Base-by-base conservation (phyloP, 2,888 invertebrate genomes). In the Chorisops tibialis region DNA sequence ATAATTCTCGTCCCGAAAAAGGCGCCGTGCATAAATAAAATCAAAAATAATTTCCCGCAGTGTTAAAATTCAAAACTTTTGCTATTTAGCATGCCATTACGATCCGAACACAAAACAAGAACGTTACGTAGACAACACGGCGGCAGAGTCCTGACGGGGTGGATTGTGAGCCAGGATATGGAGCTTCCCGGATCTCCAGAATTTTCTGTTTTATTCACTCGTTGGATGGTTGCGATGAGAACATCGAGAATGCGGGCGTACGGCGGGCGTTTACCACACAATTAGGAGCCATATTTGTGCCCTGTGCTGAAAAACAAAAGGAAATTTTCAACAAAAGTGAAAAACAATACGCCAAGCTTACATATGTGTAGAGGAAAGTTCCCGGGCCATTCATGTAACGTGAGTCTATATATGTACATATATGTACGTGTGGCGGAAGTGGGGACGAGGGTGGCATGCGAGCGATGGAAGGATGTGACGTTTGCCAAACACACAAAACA, bases 211-310 rank as follows among this genome's bases (percentile, higher is more conserved):
- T 21, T 56, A 45, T 45, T 56, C 1, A 24, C 30, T 45, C 19
- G 19, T 56, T 11, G 9, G n/a, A n/a, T 12, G 12, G 14, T 11
- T 43, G 47, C 24, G 16, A n/a, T n/a, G n/a, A 7, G 45, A 45
- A 56, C 35, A 45, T 24, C 35, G 16, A 41, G 22, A 9, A 9
- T 43, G 45, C 51, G 50, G 47, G 35, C 47, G 51, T 39, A 30
- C 45, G 51, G 35, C 37, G 45, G 30, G 45, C 21, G 62, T 59
- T 47, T 24, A 59, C 51, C 30, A 45, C 54, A 54, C 51, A 63
- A 63, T 63, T 50, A 63, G 52, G 22, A 59, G 60, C 63, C 63
- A 60, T 54, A 63, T 63, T 63, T 60, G n/a, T n/a, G 63, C 63
- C 52, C 35, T 47, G 30, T 43, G 56, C 49, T 14, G 37, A 41